Evolutionary conservation across 2,888 invertebrate genomes (phyloP), one percentile per base, ranked within the genome.

Genomic region (Anaspis maculata): DNA sequence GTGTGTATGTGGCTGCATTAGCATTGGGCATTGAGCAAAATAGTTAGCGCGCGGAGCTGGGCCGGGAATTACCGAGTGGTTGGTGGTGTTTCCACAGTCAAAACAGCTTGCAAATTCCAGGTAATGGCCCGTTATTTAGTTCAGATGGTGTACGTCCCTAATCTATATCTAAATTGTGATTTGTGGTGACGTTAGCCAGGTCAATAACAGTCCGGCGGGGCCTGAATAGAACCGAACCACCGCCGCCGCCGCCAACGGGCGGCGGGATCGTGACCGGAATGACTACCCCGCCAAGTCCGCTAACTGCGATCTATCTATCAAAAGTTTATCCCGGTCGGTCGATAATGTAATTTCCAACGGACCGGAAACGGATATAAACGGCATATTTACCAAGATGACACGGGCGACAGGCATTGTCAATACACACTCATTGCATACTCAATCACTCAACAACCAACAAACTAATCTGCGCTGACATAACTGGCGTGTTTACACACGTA

Each of bases 261-360:
- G n/a, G 35, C 32, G 27, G 21, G 39, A 43, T 42, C 53, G 54
- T 55, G 53, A 52, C 48, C 44, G 21, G 52, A 52, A 52, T 55
- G 46, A 44, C 39, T 41, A 39, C 35, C n/a, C n/a, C n/a, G n/a
- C n/a, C 41, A 42, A 39, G 41, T 43, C 41, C 37, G 37, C 43
- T 45, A 44, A 45, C 49, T 45, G 46, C 49, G 48, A 54, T 52
- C 50, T 50, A 54, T 56, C 54, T 53, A 55, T 55, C 56, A 54
- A 50, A 54, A 54, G 49, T 55, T 55, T 52, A 52, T 54, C 51
- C 51, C 36, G 48, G 39, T 51, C 36, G 48, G 39, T 48, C 51
- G 51, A 55, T 54, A 54, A 52, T 49, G 53, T 49, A 52, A 55
- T 55, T 54, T 54, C 45, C 38, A 48, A 45, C 42, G 41, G 44